A percentile compares a stretch with the other conserved stretches of the same genome.
These are phyloP conservation scores for Sphaerolaimus hirsutus DNA, from an alignment of 2,888 invertebrate genomes.

Conservation along the genomic window DNA sequence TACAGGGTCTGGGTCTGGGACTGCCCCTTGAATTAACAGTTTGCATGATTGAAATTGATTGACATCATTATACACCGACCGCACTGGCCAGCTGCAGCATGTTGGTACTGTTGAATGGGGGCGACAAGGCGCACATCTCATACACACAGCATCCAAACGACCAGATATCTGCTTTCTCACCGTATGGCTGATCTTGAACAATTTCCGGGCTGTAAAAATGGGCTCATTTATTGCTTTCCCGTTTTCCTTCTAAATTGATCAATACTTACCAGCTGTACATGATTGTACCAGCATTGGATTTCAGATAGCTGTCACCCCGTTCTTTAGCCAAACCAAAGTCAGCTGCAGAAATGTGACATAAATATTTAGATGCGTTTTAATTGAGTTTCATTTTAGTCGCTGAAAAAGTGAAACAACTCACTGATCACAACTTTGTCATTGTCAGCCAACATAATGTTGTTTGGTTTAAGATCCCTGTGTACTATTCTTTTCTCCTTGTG, in stretches of 20 bases:
- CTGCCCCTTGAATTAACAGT: background rate
- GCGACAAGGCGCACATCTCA: conserved; percentile 28
- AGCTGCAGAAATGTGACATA: conserved; percentile 16
- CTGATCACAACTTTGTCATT: conserved; percentile 12
- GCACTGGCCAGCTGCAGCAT: conserved; percentile 28
- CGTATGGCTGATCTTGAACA: conserved; percentile 29
- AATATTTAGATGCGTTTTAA: background rate
- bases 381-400: background rate
- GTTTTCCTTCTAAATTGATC: background rate
- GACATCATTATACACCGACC: too few species aligned
- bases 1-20: too few species aligned
- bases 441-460: conserved; percentile 14
- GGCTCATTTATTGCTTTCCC: background rate
- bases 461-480: conserved; percentile 15
- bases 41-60: background rate
- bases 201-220: conserved; percentile 28
- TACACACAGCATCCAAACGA: conserved; percentile 31
- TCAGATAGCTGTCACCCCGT: conserved; percentile 29
- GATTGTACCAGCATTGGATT: conserved; percentile 30
- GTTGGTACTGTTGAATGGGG: conserved; percentile 28
- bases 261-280: conserved; percentile 27
- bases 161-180: conserved; percentile 32
- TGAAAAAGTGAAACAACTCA: background rate
- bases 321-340: conserved; percentile 33
- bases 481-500: conserved; percentile 31